A percentile compares a stretch with the other conserved stretches of the same genome.
phyloP scores from a whole-genome alignment of 2,113 vertebrate genomes.

The Hippocampus comes region DNA sequence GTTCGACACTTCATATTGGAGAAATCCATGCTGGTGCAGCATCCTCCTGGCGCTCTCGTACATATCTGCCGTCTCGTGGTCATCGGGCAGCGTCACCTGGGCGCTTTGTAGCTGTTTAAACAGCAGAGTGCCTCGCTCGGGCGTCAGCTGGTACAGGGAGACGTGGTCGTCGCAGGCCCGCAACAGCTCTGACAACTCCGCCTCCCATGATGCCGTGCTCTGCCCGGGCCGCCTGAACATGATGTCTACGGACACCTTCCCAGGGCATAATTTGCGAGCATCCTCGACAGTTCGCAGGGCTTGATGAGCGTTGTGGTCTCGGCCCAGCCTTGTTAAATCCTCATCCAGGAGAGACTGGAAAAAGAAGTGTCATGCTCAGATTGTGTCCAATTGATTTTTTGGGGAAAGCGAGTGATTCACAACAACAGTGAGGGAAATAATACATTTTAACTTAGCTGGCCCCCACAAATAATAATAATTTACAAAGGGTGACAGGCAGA shows the following conservation, averaged over 20 bases:
- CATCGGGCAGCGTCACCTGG: conserved; percentile 52
- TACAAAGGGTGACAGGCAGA: too few species aligned
- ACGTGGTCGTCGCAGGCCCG: conserved; percentile 81
- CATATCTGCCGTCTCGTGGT: conserved; percentile 81
- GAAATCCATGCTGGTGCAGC: conserved; percentile 73
- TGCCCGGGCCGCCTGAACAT: conserved; percentile 87
- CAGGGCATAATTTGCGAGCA: conserved; percentile 75
- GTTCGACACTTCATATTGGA: conserved; percentile 94
- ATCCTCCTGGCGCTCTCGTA: conserved; percentile 72
- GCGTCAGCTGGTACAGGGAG: conserved; percentile 90
- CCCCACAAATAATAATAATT: too few species aligned
- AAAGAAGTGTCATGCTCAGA: neutral
- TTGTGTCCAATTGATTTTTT: neutral
- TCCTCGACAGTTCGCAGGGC: conserved; percentile 74
- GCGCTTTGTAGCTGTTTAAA: conserved; percentile 75
- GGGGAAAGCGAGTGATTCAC: neutral
- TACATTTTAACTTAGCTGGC: neutral
- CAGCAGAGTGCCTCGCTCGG: conserved; percentile 84
- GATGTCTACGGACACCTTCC: conserved; percentile 83
- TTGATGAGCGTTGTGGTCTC: conserved; percentile 78
- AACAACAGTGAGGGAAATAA: neutral
- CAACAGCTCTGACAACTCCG: conserved; percentile 70
- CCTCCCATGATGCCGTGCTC: conserved; percentile 72
- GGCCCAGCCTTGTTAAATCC: conserved; percentile 78
- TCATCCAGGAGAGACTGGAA: conserved; percentile 77